These are phyloP conservation scores for Isotomurus palustris DNA, from an alignment of 2,888 invertebrate genomes.

Conservation along the genomic window DNA sequence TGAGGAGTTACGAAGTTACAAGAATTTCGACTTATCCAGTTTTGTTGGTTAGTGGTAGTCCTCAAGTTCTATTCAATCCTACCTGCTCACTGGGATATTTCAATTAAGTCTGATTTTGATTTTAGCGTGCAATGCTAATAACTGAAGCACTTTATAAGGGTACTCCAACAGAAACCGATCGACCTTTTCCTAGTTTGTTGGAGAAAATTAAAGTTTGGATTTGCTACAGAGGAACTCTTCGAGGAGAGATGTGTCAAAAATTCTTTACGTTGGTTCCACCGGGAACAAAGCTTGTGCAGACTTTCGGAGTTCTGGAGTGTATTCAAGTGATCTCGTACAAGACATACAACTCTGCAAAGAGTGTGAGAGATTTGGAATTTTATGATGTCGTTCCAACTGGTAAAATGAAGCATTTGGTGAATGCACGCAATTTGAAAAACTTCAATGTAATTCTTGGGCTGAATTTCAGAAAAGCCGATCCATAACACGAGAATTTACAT, in stretches of 20 bases:
- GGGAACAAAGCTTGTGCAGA: slow-evolving; percentile 69
- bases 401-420: too few species aligned
- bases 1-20: neutral
- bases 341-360: slow-evolving; percentile 57
- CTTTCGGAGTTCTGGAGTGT: slow-evolving; percentile 86
- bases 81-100: too few species aligned
- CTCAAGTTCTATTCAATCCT: too few species aligned
- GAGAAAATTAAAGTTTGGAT: slow-evolving; percentile 68
- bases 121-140: neutral
- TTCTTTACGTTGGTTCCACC: slow-evolving; percentile 68
- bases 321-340: slow-evolving; percentile 86
- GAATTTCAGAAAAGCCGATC: too few species aligned
- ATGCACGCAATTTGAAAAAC: too few species aligned
- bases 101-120: neutral
- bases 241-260: slow-evolving; percentile 10
- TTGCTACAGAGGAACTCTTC: slow-evolving; percentile 77
- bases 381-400: slow-evolving; percentile 74
- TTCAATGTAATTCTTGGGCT: too few species aligned
- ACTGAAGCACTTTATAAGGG: neutral
- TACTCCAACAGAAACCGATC: too few species aligned
- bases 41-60: too few species aligned
- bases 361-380: slow-evolving; percentile 54
- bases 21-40: neutral
- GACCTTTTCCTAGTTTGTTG: slow-evolving; percentile 49
- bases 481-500: too few species aligned